Evolutionary conservation across 2,797 vertebrate species (phyloP).

Genomic region (Gymnoscopelus braueri): DNA sequence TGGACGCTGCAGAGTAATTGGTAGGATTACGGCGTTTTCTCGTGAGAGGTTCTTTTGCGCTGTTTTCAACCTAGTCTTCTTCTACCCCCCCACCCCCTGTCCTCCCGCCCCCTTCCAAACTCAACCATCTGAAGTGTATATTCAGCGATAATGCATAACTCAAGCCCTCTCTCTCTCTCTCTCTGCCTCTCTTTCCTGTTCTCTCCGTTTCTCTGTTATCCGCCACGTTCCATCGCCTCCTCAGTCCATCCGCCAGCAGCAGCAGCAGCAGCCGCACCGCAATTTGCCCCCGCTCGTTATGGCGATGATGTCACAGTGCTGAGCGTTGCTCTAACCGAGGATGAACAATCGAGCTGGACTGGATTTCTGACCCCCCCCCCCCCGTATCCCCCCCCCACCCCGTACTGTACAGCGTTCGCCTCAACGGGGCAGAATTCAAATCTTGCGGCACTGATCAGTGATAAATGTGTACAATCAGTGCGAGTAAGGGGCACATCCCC

Average conservation of each 20-base stretch:
- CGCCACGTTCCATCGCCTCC: not conserved
- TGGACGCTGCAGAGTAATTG: constrained; percentile 34
- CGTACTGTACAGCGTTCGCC: constrained; percentile 24
- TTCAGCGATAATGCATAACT: constrained; percentile 41
- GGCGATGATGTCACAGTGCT: constrained; percentile 50
- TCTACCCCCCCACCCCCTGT: not conserved
- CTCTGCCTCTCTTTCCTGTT: constrained; percentile 12
- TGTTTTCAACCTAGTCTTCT: not conserved
- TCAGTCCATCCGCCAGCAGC: constrained; percentile 4
- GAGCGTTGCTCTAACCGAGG: constrained; percentile 45
- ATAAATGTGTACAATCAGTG: constrained; percentile 76
- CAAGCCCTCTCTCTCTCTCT: constrained; percentile 9
- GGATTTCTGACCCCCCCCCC: no score
- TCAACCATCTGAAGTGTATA: constrained; percentile 29
- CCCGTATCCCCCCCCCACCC: constrained; percentile 42
- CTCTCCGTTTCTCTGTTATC: constrained; percentile 42
- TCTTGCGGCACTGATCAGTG: constrained; percentile 56
- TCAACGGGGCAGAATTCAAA: constrained; percentile 45
- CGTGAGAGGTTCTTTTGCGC: not conserved
- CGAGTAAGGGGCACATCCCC: constrained; percentile 60
- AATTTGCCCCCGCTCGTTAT: constrained; percentile 33
- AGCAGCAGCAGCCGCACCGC: constrained; percentile 5
- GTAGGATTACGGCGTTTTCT: constrained; percentile 40
- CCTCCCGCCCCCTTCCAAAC: constrained; percentile 3
- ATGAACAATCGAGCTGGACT: constrained; percentile 38